Evolutionary conservation across 1,140 invertebrate species (phyloP).

Genomic region (Agraylea sexmaculata): DNA sequence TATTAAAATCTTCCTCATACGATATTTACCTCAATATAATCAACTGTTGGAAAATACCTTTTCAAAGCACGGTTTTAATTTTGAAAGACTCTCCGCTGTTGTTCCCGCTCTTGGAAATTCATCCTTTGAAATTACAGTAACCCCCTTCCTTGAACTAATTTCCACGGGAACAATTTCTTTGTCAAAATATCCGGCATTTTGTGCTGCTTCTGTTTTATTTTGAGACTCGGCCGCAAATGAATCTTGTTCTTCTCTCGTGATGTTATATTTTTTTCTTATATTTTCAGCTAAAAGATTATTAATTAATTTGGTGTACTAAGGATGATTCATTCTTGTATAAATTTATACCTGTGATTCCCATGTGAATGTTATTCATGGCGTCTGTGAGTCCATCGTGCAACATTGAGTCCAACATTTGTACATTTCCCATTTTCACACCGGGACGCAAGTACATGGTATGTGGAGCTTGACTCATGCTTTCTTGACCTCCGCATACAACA

Average conservation of each 20-base stretch:
- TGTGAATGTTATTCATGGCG: conserved; percentile 66
- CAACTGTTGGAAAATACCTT: conserved; percentile 42
- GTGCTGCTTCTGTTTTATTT: conserved; percentile 51
- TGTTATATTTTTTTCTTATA: conserved; percentile 55
- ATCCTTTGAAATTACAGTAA: conserved; percentile 42
- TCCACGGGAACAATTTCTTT: conserved; percentile 58
- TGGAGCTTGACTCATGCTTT: conserved; percentile 73
- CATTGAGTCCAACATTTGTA: conserved; percentile 56
- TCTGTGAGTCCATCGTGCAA: conserved; percentile 69
- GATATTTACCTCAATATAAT: too few relatives aligned
- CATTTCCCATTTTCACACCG: conserved; percentile 60
- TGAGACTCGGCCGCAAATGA: conserved; percentile 63
- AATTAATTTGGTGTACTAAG: background rate
- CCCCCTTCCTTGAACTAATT: conserved; percentile 40
- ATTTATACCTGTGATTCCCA: conserved; percentile 68
- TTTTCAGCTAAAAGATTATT: conserved; percentile 54
- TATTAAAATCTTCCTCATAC: too few relatives aligned
- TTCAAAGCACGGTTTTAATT: conserved; percentile 52
- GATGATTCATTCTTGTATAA: background rate
- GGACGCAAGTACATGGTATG: conserved; percentile 56
- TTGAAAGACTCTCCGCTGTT: conserved; percentile 46
- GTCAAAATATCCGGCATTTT: conserved; percentile 52
- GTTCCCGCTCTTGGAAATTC: conserved; percentile 55
- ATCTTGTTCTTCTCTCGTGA: conserved; percentile 67
- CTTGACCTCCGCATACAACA: conserved; percentile 74